Evolutionary conservation across 2,888 invertebrate species (phyloP), one percentile per base, ranked within the genome.

Genomic region (Ditula angustiorana): DNA sequence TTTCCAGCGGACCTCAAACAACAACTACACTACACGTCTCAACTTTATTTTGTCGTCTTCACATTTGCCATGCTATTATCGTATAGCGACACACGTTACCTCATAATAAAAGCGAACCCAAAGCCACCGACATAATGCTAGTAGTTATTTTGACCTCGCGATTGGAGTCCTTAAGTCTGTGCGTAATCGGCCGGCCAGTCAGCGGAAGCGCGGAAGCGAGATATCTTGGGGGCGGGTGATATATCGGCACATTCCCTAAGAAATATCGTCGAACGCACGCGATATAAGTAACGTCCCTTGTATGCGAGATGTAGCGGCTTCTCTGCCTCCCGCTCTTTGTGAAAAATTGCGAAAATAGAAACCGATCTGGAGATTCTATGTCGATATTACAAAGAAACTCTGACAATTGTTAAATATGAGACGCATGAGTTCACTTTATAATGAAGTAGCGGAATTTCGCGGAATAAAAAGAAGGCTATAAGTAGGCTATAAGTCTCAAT

Each of bases 211-310:
- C 74, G 81, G 80, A 82, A 80, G 78, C 79, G 77, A 79, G 81
- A 81, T 85, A 85, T 86, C 81, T 83, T 82, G 85, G 87, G 86
- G 79, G 75, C 78, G 74, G 75, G 84, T 89, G 90, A 91, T 90
- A 88, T 88, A 89, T 90, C 73, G 85, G 73, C 78, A 78, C 77
- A 81, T 83, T 85, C 80, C 77, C 77, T 72, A 79, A 86, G 84
- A 89, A 85, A 87, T 88, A 89, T 85, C 76, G 80, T 78, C 74
- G 75, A 77, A 75, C 77, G 78, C 83, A 83, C 80, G 78, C 80
- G 75, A 81, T 81, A 76, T 82, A 81, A 79, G 79, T 78, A 78
- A 74, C 77, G 73, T 75, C 76, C 77, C 77, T 77, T 71, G 72
- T 77, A 81, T 78, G 75, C 71, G 74, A 70, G 67, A 71, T 68